These are phyloP conservation scores for Pantherophis guttatus DNA, from an alignment of 2,113 vertebrate genomes.

Conservation along the genomic window DNA sequence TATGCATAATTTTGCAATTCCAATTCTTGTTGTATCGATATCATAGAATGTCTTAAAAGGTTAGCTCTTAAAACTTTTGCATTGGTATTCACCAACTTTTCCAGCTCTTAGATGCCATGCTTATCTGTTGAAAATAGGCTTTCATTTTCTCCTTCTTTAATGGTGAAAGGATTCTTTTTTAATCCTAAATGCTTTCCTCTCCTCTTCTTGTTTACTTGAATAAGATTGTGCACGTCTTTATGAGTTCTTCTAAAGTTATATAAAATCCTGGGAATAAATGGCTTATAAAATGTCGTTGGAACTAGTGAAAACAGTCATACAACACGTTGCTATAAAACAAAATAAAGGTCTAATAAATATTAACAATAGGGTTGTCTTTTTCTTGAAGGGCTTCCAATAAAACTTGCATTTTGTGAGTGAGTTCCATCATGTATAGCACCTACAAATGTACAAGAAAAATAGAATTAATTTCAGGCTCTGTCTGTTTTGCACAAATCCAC, in stretches of 20 bases:
- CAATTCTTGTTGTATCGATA: neutral
- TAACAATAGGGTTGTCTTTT: constrained; percentile 11
- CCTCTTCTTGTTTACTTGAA: neutral
- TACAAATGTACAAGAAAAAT: neutral
- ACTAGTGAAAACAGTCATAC: neutral
- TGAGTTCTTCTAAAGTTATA: constrained; percentile 3
- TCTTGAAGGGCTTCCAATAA: constrained; percentile 6
- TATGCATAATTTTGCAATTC: neutral
- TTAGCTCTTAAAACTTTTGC: neutral
- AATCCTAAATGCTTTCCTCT: neutral
- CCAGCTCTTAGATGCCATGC: neutral
- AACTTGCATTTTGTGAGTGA: neutral
- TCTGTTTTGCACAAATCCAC: neutral
- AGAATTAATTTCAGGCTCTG: neutral
- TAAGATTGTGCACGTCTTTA: neutral
- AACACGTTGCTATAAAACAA: neutral
- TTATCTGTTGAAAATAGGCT: neutral
- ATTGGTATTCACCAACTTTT: neutral
- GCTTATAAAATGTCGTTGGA: constrained; percentile 10
- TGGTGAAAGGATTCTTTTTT: neutral
- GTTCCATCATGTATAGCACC: neutral
- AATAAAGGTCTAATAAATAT: constrained; percentile 20
- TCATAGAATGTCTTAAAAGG: neutral
- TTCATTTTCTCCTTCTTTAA: neutral
- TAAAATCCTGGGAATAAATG: constrained; percentile 8